Percentiles rank a stretch among this genome's conserved stretches.
These are phyloP conservation scores for Melanerpes aurifrons DNA, from an alignment of 2,113 vertebrate genomes.

Conservation along the genomic window DNA sequence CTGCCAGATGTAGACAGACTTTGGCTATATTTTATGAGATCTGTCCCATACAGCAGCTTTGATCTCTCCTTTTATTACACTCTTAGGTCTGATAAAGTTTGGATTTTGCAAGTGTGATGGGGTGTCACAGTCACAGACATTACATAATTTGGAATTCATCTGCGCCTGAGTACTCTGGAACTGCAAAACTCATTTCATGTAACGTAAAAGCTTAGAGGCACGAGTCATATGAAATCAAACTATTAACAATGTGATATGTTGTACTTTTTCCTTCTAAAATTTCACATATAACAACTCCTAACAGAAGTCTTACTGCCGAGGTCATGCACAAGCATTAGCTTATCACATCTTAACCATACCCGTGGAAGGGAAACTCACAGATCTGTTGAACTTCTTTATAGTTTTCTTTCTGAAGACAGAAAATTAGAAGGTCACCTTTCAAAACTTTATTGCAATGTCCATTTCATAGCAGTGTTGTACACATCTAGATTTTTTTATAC, in stretches of 20 bases:
- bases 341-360: background rate
- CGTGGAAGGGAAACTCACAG: background rate
- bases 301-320: background rate
- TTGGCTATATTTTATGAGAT: background rate
- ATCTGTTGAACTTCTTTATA: background rate
- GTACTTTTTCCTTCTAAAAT: background rate
- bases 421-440: background rate
- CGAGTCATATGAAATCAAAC: background rate
- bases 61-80: background rate
- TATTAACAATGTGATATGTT: background rate
- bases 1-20: background rate
- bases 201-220: background rate
- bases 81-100: background rate
- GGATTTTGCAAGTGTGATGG: background rate
- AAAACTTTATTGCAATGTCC: background rate
- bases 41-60: background rate
- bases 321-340: background rate
- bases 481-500: background rate
- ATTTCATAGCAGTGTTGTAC: background rate
- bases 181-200: background rate
- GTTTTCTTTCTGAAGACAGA: background rate
- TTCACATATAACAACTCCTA: background rate
- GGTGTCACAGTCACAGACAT: background rate
- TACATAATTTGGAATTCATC: background rate
- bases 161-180: background rate